Base-by-base conservation (phyloP, 2,797 vertebrate species). In the Malacoraja senta region DNA sequence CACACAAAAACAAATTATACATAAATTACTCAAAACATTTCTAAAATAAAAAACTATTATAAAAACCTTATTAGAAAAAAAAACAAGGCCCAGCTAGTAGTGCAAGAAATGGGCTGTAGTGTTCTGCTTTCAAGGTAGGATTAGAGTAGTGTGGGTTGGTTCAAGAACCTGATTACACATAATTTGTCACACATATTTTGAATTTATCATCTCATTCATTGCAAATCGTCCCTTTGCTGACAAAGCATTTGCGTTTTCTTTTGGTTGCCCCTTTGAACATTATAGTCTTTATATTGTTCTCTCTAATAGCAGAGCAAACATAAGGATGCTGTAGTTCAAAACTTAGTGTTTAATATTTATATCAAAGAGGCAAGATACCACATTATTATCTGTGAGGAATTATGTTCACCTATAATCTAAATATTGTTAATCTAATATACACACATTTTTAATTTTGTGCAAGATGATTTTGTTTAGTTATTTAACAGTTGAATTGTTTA, bases 361-460 rank as follows among this genome's bases (percentile, higher is more conserved):
- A 94, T 95, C 95, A 95, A 93, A 94, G 93, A 3, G 35, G 93
- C 93, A 95, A 93, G 90, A 29, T 92, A 32, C 95, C 93, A 83
- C 93, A 95, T 72, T 94, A 93, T 93, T 94, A 94, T 94, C 94
- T 94, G 91, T 93, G 29, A 93, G 93, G 93, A 96, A 95, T 95
- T 94, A 95, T 93, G 94, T 94, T 96, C 95, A 95, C 93, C 94
- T 93, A 93, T 94, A 95, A 21, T 93, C 94, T 96, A 96, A 96
- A 95, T 95, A 97, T 97, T 96, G 95, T 95, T 97, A 97, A 97
- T 97, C 97, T 97, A 95, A 93, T 94, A 61, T 94, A 94, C 95
- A 95, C 95, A 94, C 95, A 96, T 95, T 76, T 92, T 92, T 76
- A 29, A 91, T 91, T 74, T 58, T 76, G 26, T n/a, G 17, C 38